Evolutionary conservation across 30 jellyfish, hydroid and myxozoan genomes (phyloP).

Genomic region (Hydractinia echinata): DNA sequence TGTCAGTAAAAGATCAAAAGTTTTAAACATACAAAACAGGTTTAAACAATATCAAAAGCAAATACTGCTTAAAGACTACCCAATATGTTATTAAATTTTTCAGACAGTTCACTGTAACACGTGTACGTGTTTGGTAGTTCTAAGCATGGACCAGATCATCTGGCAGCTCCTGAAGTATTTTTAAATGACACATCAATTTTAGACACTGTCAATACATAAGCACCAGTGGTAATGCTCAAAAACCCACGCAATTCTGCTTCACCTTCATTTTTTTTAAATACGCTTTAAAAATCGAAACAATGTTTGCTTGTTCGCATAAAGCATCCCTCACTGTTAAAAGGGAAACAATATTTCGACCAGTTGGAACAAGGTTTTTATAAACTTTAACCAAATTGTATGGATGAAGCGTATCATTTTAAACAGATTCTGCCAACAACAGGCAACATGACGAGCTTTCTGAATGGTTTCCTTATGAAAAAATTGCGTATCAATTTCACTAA

Average conservation of each 20-base stretch:
- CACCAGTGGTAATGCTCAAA: slow-evolving; percentile 25
- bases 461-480: slow-evolving; percentile 38
- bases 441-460: slow-evolving; percentile 21
- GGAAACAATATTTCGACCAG: slow-evolving; percentile 27
- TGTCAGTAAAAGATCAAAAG: too few species aligned
- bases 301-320: not conserved
- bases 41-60: too few species aligned
- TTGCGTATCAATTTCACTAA: slow-evolving; percentile 12
- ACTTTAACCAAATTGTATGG: not conserved
- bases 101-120: too few species aligned
- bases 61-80: too few species aligned
- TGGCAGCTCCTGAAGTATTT: slow-evolving; percentile 8
- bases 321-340: not conserved
- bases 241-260: not conserved
- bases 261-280: slow-evolving; percentile 4
- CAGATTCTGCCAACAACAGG: slow-evolving; percentile 24
- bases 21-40: too few species aligned
- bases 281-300: not conserved
- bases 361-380: not conserved
- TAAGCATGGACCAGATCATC: slow-evolving; percentile 34
- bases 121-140: slow-evolving; percentile 37
- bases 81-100: too few species aligned
- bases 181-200: not conserved
- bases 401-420: slow-evolving; percentile 12
- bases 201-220: slow-evolving; percentile 15